A percentile compares a stretch with the other conserved stretches of the same genome.
phyloP scores from a whole-genome alignment of 2,113 vertebrate species.

The Elephantulus edwardii region DNA sequence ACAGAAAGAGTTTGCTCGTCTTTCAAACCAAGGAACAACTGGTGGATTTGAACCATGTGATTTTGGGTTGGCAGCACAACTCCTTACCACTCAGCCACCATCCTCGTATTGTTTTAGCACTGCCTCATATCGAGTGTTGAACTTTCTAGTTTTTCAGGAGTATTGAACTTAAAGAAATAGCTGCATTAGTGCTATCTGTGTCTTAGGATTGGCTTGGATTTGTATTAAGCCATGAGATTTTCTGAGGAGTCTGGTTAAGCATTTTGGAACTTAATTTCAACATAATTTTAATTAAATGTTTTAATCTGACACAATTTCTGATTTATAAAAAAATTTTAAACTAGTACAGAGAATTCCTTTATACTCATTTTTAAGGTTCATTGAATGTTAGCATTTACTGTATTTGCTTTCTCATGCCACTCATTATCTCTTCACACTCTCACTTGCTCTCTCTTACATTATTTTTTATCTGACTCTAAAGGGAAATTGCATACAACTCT shows the following conservation, averaged over 20 bases:
- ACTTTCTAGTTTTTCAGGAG: neutral
- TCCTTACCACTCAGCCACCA: too few species aligned
- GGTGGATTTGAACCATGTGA: too few species aligned
- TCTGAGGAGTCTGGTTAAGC: neutral
- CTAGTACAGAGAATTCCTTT: neutral
- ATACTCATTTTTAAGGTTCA: neutral
- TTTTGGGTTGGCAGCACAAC: too few species aligned
- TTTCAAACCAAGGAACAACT: too few species aligned
- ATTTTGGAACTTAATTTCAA: constrained; percentile 6
- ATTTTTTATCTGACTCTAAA: neutral
- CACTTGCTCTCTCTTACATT: neutral
- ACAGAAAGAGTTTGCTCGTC: too few species aligned
- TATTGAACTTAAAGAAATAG: constrained; percentile 4
- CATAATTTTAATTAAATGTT: neutral
- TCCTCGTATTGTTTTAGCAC: too few species aligned
- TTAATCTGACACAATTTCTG: neutral
- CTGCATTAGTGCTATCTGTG: neutral
- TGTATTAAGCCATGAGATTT: neutral
- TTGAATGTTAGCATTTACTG: neutral
- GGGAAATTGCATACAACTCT: neutral
- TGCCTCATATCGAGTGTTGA: neutral
- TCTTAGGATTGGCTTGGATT: neutral
- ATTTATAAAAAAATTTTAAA: neutral
- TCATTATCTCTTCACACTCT: neutral
- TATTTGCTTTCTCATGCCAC: neutral